Evolutionary conservation across 2,113 vertebrate species (phyloP).

Genomic region (Oryzias melastigma): DNA sequence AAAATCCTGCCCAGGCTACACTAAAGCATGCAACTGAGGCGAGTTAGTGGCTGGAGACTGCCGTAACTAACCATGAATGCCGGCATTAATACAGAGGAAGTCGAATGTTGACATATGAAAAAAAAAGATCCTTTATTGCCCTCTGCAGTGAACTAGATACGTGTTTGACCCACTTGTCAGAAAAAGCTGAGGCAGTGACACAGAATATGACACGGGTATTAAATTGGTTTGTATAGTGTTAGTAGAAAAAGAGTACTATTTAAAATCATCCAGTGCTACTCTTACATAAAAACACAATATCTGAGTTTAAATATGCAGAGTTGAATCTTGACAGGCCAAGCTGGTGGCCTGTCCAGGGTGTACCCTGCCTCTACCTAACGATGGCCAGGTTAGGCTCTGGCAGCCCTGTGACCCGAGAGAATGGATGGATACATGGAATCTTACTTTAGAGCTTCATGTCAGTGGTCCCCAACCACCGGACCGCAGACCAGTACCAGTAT

Average conservation of each 20-base stretch:
- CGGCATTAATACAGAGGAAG: conserved; percentile 22
- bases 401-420: no score
- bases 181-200: conserved; percentile 49
- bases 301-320: no score
- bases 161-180: conserved; percentile 46
- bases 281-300: no score
- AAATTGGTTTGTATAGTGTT: conserved; percentile 33
- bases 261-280: no score
- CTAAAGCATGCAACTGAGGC: conserved; percentile 23
- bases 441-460: no score
- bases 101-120: conserved; percentile 21
- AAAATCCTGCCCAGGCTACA: conserved; percentile 45
- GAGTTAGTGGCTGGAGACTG: conserved; percentile 43
- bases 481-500: no score
- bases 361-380: no score
- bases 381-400: no score
- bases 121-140: conserved; percentile 37
- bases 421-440: no score
- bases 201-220: conserved; percentile 33
- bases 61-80: conserved; percentile 46
- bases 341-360: no score
- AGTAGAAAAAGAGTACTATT: conserved; percentile 26
- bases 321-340: no score
- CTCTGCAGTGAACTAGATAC: conserved; percentile 33
- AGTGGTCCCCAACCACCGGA: no score